Base-by-base conservation (phyloP, 1,140 invertebrate species). In the Microvelia longipes region DNA sequence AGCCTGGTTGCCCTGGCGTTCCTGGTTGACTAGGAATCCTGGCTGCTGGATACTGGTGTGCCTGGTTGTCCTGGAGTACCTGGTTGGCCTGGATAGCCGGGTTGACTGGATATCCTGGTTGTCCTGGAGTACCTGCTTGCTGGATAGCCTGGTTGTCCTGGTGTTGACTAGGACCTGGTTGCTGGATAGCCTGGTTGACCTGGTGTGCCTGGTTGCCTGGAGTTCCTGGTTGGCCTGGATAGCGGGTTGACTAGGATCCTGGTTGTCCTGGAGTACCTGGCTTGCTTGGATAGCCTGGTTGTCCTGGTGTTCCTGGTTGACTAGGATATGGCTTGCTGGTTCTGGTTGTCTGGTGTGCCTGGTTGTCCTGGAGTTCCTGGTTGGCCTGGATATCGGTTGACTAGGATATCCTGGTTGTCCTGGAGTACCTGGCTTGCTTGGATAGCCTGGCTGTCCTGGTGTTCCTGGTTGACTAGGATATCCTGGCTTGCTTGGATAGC, bases 1-100 rank as follows among this genome's bases (percentile, higher is more conserved):
- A n/a, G 29, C 73, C 74, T 67, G 73, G 71, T 14, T 70, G 67
- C 26, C 73, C 73, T 14, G 73, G 72, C 26, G 66, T 63, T 25
- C 72, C 73, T 29, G 64, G 61, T 0, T 14, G 2, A 68, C 73
- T 73, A 28, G 73, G 73, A 50, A 50, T 27, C 19, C 73, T 72
- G 61, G 73, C 65, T 70, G 72, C 73, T 29, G 72, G 69, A 68
- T 73, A 26, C 72, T 70, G 73, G 71, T 63, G 27, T n/a, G 29
- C 60, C 35, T n/a, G 35, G 28, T 70, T 30, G n/a, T 63, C 71
- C 60, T 72, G 64, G 50, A 28, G 28, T 25, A 26, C 73, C 74
- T 35, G 78, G 78, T 29, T 64, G 66, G 65, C 76, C 77, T 71
- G 78, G 77, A 2, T 71, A 75, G 29, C 75, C 70, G 74, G 72